Evolutionary conservation across 2,113 vertebrate species (phyloP).

Genomic region (Rhipidura dahli): DNA sequence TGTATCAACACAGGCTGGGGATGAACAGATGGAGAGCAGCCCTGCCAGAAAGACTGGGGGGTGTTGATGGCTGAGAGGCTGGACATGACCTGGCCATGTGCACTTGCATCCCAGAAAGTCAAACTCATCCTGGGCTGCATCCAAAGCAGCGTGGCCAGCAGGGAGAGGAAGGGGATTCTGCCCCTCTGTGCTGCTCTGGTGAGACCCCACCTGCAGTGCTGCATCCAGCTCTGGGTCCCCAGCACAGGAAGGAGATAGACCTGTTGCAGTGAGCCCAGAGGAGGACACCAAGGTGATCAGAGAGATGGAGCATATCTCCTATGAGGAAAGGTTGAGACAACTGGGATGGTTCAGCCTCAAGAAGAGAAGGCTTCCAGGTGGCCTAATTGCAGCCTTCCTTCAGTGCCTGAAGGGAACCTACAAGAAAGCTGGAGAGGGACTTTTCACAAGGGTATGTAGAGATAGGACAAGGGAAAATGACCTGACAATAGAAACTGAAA

Average conservation of each 20-base stretch:
- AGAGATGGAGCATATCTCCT: not conserved
- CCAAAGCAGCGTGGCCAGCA: accelerated
- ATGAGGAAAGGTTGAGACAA: not conserved
- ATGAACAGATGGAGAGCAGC: not conserved
- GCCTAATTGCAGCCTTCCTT: not conserved
- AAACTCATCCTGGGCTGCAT: accelerated
- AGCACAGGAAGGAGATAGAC: accelerated
- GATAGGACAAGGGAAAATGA: not conserved
- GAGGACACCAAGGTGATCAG: not conserved
- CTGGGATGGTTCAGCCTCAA: not conserved
- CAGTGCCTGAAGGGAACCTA: not conserved
- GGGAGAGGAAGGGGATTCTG: not conserved
- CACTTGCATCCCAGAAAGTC: not conserved
- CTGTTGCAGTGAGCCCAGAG: not conserved
- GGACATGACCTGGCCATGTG: accelerated
- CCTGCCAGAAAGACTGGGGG: not conserved
- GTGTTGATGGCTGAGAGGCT: not conserved
- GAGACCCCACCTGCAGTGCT: not conserved
- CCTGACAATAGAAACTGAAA: not conserved
- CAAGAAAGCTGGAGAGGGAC: not conserved
- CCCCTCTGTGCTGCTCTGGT: not conserved
- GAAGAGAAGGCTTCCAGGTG: not conserved
- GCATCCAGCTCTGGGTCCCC: not conserved
- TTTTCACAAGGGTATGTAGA: not conserved
- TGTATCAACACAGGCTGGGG: not conserved